phyloP scores from a whole-genome alignment of 2,888 invertebrate species.

The Dicyrtomina minuta region DNA sequence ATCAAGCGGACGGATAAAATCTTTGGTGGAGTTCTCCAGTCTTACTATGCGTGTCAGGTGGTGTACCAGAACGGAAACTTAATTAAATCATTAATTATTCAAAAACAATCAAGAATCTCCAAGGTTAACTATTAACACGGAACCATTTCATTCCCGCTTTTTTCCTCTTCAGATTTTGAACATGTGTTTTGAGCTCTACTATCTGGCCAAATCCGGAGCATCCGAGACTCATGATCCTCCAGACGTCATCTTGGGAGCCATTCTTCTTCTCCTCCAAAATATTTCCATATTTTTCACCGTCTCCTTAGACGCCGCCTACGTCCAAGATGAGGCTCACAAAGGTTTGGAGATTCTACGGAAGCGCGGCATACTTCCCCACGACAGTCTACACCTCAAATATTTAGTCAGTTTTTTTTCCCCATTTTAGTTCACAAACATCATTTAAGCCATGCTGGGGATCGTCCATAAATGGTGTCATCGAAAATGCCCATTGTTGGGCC shows the following conservation, averaged over 20 bases:
- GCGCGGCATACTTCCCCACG: slow-evolving; percentile 34
- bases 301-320: slow-evolving; percentile 47
- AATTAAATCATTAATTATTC: neutral
- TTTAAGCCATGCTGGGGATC: neutral
- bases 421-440: neutral
- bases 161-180: slow-evolving; percentile 41
- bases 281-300: slow-evolving; percentile 50
- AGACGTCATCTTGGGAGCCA: slow-evolving; percentile 39
- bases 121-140: too few relatives aligned
- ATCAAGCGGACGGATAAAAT: slow-evolving; percentile 44
- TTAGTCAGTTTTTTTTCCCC: slow-evolving; percentile 35
- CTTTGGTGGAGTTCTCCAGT: slow-evolving; percentile 47
- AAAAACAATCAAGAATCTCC: too few relatives aligned
- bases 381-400: slow-evolving; percentile 43
- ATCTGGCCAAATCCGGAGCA: slow-evolving; percentile 44
- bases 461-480: too few relatives aligned
- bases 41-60: slow-evolving; percentile 51
- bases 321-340: slow-evolving; percentile 45
- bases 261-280: slow-evolving; percentile 46
- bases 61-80: neutral
- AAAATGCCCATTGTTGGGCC: too few relatives aligned
- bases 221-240: neutral
- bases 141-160: neutral
- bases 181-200: slow-evolving; percentile 53
- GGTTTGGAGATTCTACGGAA: slow-evolving; percentile 45